Base-by-base conservation (phyloP, 1,140 invertebrate genomes). In the Hypsibius dujardini region DNA sequence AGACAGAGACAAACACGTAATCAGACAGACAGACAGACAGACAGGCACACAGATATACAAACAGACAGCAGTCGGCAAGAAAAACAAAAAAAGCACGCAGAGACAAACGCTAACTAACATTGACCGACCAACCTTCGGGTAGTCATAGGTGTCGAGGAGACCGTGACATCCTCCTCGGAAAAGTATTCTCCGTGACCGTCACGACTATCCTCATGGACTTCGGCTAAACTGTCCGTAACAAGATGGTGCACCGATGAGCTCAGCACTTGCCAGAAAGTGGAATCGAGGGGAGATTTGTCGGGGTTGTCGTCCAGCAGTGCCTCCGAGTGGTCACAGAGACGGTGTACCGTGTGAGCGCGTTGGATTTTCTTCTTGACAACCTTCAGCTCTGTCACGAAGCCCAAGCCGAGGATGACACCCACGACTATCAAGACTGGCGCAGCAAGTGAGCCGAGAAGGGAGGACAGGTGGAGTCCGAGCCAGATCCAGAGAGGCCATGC, bases 321-420 rank as follows among this genome's bases (percentile, higher is more conserved):
- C n/a, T n/a, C n/a, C n/a, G n/a, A n/a, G n/a, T n/a, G n/a, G n/a
- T n/a, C n/a, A n/a, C n/a, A n/a, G n/a, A n/a, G n/a, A n/a, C n/a
- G n/a, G n/a, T n/a, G n/a, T n/a, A n/a, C 50, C 7, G 50, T 56
- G 7, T 42, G 62, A 12, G 62, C 7, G 3, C 62, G 62, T 3
- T 14, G 62, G 42, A 67, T 67, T 42, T 67, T 67, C 3, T 42
- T 42, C 45, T 67, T 67, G 62, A 67, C 62, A 12, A 67, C 62
- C 42, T 67, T 67, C 62, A 67, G 12, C 45, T 67, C 62, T 42
- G 62, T 67, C 62, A 42, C 62, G 62, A 67, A 67, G 42, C 62
- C 62, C 62, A 67, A 42, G 42, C 62, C 12, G 3, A 67, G 45
- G 42, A 67, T 42, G 7, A 67, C 42, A 42, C 62, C 62, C 7